phyloP scores from a whole-genome alignment of 2,888 invertebrate species.

The Ormia ochracea region DNA sequence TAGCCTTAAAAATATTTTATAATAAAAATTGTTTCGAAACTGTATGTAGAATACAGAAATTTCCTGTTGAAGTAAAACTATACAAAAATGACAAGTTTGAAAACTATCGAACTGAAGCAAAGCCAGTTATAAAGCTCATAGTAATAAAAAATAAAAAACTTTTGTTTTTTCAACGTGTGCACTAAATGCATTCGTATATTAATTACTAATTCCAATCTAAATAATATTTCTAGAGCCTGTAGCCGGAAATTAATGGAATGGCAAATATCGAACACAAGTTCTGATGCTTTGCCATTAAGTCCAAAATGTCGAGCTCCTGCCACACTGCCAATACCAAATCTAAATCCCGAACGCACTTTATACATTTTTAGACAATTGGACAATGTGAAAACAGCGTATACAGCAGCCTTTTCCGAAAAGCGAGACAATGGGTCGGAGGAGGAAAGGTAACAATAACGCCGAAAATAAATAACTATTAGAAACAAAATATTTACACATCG shows the following conservation, averaged over 20 bases:
- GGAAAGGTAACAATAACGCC: constrained; percentile 43
- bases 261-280: constrained; percentile 64
- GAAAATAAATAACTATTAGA: neutral
- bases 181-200: no score
- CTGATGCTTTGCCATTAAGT: constrained; percentile 52
- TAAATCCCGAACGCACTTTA: constrained; percentile 58
- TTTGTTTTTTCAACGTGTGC: no score
- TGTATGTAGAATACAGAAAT: no score
- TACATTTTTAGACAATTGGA: constrained; percentile 58
- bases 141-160: no score
- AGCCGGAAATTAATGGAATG: constrained; percentile 80
- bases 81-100: no score
- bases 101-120: no score
- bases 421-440: constrained; percentile 28
- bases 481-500: neutral
- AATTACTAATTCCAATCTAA: neutral
- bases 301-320: constrained; percentile 20
- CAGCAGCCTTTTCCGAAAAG: constrained; percentile 16
- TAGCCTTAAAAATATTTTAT: no score
- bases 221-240: constrained; percentile 79
- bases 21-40: no score
- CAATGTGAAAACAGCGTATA: constrained; percentile 26
- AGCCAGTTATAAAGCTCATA: no score
- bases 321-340: constrained; percentile 49
- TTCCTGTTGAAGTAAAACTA: no score